Base-by-base conservation (phyloP, 2,797 vertebrate genomes). In the Cetoscarus ocellatus region DNA sequence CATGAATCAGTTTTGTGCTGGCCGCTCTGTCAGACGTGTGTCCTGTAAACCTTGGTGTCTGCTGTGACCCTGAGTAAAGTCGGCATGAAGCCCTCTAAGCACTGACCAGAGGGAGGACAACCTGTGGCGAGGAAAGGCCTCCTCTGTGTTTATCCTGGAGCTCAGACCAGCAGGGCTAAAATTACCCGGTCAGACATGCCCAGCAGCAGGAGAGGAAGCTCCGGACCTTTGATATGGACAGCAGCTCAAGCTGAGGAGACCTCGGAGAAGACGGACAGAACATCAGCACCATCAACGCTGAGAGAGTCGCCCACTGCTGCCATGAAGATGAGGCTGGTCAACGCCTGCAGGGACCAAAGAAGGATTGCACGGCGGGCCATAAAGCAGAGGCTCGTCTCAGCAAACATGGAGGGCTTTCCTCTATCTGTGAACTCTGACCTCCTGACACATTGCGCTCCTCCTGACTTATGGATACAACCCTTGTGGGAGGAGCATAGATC, bases 81-180 rank as follows among this genome's bases (percentile, higher is more conserved):
- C 47, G 65, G 76, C 45, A 57, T 78, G 68, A 69, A 71, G 58
- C 71, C 62, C 64, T 27, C 27, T 4, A 27, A 4, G 14, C 14
- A 1, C 61, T 82, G 82, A 85, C 89, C 87, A 75, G 77, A 62
- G 70, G 80, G 71, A 86, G 86, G 85, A 82, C 70, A 64, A 86
- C 72, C 88, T 90, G 89, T 86, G 91, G 92, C 85, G 69, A 93
- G 75, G 84, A 88, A 34, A 87, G 84, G 88, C 87, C 79, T 89
- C 88, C 86, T 94, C 94, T 95, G 93, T 94, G 93, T 95, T 95
- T 95, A 94, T 94, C 88, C 93, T 93, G 81, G 47, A 73, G 91
- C 91, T 92, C 88, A 94, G 94, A 93, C 92, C 93, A 94, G 91
- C 91, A 88, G 82, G 13, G 83, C 93, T 95, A 94, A 94, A 95